Evolutionary conservation across 2,797 vertebrate genomes (phyloP).

Genomic region (Silurus aristotelis): DNA sequence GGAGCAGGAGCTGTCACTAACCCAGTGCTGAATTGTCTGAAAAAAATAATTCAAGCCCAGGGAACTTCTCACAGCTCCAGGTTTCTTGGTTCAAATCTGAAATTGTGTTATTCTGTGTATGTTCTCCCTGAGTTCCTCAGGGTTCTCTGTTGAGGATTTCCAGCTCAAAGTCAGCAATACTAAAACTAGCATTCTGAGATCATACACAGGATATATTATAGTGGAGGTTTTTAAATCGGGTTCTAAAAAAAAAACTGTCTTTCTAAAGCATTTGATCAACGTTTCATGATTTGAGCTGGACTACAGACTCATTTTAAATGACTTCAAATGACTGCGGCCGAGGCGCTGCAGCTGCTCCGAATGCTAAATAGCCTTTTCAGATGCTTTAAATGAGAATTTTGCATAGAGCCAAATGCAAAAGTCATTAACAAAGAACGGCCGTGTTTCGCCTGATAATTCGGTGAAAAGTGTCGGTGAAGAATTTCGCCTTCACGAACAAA

Average conservation of each 20-base stretch:
- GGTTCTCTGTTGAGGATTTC: no score
- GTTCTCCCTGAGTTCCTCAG: not conserved
- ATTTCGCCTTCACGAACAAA: not conserved
- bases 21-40: not conserved
- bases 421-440: not conserved
- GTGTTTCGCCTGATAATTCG: not conserved
- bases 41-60: no score
- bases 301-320: not conserved
- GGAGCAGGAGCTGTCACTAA: not conserved
- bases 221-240: not conserved
- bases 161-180: not conserved
- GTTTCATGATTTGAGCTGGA: not conserved
- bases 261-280: not conserved
- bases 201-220: not conserved
- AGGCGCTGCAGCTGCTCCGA: conserved; percentile 13
- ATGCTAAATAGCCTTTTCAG: not conserved
- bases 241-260: not conserved
- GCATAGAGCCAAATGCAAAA: not conserved
- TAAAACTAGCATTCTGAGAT: not conserved
- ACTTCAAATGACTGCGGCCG: not conserved
- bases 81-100: not conserved
- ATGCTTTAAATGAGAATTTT: conserved; percentile 21
- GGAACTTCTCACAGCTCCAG: not conserved
- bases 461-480: not conserved
- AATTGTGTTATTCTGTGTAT: not conserved